These are phyloP conservation scores for Acropternis orthonyx DNA, from an alignment of 2,797 vertebrate species.

Conservation along the genomic window DNA sequence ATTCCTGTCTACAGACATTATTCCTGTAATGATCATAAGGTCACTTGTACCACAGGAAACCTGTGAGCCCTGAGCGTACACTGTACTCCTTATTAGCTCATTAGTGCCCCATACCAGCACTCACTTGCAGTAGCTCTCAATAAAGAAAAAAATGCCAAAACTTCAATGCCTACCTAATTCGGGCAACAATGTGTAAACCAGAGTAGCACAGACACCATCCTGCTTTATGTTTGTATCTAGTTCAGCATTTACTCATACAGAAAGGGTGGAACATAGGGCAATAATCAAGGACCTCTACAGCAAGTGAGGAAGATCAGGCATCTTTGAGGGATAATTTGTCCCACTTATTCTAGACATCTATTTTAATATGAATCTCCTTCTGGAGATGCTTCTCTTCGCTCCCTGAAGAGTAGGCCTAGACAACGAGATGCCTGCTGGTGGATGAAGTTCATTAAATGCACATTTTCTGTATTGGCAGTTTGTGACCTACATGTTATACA, in stretches of 20 bases:
- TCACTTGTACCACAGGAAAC: neutral
- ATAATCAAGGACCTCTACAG: neutral
- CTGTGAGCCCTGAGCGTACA: neutral
- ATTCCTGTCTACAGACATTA: neutral
- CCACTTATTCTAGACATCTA: constrained; percentile 19
- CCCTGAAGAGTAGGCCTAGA: neutral
- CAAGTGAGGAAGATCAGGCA: neutral
- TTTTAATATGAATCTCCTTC: neutral
- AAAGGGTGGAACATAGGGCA: neutral
- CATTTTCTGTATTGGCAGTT: neutral
- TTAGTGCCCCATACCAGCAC: neutral
- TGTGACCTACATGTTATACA: constrained; percentile 7
- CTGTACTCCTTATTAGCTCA: neutral
- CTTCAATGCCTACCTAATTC: neutral
- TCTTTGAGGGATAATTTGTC: constrained; percentile 22
- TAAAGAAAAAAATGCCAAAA: neutral
- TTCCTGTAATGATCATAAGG: neutral
- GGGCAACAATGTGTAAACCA: neutral
- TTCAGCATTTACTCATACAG: neutral
- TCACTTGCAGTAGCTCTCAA: neutral
- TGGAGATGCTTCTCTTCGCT: neutral
- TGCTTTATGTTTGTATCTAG: neutral
- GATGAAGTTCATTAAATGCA: neutral
- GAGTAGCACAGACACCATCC: neutral
- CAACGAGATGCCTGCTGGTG: neutral